These are phyloP conservation scores for Venustoraphidia nigricollis DNA, from an alignment of 2,888 invertebrate species.

Conservation along the genomic window DNA sequence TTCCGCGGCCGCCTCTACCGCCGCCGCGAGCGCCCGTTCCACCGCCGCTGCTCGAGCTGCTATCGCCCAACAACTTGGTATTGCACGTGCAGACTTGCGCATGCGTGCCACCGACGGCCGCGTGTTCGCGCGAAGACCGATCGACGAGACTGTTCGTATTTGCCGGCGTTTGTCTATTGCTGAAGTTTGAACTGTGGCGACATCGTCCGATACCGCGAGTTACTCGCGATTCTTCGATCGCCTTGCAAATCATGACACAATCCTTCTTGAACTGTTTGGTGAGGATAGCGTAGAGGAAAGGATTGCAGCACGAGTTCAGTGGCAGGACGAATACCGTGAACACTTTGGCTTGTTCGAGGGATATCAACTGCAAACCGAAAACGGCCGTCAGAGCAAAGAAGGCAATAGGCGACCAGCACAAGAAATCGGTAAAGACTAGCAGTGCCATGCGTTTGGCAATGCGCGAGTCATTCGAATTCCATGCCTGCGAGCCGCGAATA, in stretches of 20 bases:
- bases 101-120: constrained; percentile 30
- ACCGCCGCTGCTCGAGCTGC: constrained; percentile 25
- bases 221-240: constrained; percentile 87
- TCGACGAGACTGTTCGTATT: constrained; percentile 75
- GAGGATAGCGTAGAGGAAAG: constrained; percentile 92
- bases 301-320: constrained; percentile 93
- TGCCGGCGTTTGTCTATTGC: constrained; percentile 73
- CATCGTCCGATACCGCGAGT: constrained; percentile 76
- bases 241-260: constrained; percentile 88
- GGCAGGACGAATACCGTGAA: constrained; percentile 93
- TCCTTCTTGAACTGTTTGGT: constrained; percentile 97
- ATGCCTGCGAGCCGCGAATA: constrained; percentile 89
- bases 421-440: constrained; percentile 90
- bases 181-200: constrained; percentile 74
- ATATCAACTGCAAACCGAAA: constrained; percentile 78
- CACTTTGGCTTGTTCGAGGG: constrained; percentile 88
- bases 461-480: constrained; percentile 94
- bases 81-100: constrained; percentile 40
- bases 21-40: constrained; percentile 12
- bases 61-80: constrained; percentile 35
- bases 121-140: constrained; percentile 55
- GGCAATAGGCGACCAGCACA: constrained; percentile 97
- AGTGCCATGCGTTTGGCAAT: constrained; percentile 95
- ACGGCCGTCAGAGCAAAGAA: constrained; percentile 90
- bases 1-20: constrained; percentile 18